Conservation (phyloP, 2,797 vertebrate species). For the Otus scops region DNA sequence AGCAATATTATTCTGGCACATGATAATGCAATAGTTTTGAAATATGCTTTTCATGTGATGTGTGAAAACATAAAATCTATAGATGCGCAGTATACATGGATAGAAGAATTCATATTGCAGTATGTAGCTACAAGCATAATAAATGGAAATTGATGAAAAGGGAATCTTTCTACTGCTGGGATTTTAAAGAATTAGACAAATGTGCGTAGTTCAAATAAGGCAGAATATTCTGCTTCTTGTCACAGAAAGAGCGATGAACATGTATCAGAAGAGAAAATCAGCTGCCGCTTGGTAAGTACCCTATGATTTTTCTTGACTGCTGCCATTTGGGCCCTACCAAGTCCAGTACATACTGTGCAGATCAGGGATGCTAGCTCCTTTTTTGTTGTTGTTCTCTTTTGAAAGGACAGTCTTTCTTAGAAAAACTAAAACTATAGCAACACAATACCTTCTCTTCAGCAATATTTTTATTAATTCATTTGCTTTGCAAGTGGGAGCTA, state of each 20-base stretch:
- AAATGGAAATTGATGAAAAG: slow-evolving; percentile 54
- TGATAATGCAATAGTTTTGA: slow-evolving; percentile 44
- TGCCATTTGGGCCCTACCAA: slow-evolving; percentile 31
- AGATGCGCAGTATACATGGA: not conserved
- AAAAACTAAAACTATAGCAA: not conserved
- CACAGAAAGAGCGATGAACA: slow-evolving; percentile 25
- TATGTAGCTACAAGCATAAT: slow-evolving; percentile 37
- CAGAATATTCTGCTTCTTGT: slow-evolving; percentile 51
- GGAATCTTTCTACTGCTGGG: slow-evolving; percentile 37
- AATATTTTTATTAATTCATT: not conserved
- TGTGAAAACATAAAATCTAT: slow-evolving; percentile 55
- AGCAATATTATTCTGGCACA: slow-evolving; percentile 42
- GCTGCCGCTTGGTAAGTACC: slow-evolving; percentile 37
- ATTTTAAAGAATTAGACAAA: slow-evolving; percentile 65
- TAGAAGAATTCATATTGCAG: slow-evolving; percentile 23
- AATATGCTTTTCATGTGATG: slow-evolving; percentile 49
- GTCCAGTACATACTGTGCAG: not conserved
- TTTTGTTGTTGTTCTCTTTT: not conserved
- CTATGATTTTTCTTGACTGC: slow-evolving; percentile 52
- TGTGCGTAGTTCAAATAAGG: slow-evolving; percentile 26
- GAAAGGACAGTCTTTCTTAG: not conserved
- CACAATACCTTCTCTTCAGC: not conserved
- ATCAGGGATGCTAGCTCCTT: not conserved
- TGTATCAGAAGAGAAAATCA: slow-evolving; percentile 46
- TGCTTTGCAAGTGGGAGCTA: not conserved